phyloP scores from a whole-genome alignment of 2,113 vertebrate genomes.

The Aegithalos caudatus region DNA sequence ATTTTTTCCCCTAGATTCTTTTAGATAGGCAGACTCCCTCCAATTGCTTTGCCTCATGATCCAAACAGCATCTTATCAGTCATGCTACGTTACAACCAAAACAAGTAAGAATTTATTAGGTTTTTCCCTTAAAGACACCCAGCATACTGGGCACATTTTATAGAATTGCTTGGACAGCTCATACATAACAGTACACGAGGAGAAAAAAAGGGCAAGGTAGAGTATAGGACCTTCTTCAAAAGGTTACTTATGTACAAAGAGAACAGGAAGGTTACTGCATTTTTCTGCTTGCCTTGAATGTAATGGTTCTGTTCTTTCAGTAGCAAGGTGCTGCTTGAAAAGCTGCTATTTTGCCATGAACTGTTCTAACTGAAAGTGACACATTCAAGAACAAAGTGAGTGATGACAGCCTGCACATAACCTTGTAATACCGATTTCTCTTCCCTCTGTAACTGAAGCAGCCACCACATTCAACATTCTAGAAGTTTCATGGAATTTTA shows the following conservation, averaged over 20 bases:
- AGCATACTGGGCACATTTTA: neutral
- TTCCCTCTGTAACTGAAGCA: neutral
- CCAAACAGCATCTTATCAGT: neutral
- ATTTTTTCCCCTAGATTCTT: neutral
- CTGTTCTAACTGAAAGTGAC: neutral
- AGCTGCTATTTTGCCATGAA: neutral
- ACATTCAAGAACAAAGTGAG: neutral
- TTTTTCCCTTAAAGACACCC: neutral
- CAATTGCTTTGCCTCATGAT: neutral
- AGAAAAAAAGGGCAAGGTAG: neutral
- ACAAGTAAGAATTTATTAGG: neutral
- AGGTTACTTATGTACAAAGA: neutral
- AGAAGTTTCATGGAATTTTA: neutral
- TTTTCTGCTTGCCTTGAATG: neutral
- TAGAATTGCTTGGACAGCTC: neutral
- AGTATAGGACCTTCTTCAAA: neutral
- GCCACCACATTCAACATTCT: neutral
- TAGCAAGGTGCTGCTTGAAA: neutral
- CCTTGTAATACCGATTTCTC: neutral
- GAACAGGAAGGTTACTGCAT: neutral
- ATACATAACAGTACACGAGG: rapidly evolving
- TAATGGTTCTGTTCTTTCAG: neutral
- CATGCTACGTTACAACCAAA: neutral
- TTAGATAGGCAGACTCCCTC: neutral
- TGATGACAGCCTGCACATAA: neutral